Evolutionary conservation across 2,888 invertebrate genomes (phyloP).

Genomic region (Leptopterna dolabrata): DNA sequence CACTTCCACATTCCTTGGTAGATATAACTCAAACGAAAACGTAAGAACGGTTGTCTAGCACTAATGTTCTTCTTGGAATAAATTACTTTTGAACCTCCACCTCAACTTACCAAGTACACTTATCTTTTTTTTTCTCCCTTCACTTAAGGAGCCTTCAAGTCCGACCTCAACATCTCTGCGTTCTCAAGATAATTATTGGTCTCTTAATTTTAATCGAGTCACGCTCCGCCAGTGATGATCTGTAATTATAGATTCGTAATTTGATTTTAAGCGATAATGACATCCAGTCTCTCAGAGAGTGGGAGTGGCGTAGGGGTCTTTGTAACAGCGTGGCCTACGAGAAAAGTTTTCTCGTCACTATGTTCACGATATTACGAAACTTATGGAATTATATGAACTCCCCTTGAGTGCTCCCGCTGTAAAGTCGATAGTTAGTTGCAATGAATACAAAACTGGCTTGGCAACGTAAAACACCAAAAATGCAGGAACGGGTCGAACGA

Average conservation of each 20-base stretch:
- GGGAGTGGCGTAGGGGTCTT: conserved; percentile 8
- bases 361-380: background rate
- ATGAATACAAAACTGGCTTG: too few species aligned
- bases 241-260: conserved; percentile 52
- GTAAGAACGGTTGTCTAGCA: background rate
- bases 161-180: conserved; percentile 4
- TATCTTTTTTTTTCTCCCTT: conserved; percentile 8
- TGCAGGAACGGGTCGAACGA: too few species aligned
- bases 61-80: conserved; percentile 34
- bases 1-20: background rate
- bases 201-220: conserved; percentile 51
- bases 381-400: too few species aligned
- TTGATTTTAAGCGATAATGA: conserved; percentile 50
- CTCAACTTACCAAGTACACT: conserved; percentile 12
- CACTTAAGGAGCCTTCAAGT: conserved; percentile 1
- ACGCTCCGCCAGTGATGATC: conserved; percentile 48
- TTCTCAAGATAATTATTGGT: conserved; percentile 28
- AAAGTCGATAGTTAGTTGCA: too few species aligned
- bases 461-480: too few species aligned
- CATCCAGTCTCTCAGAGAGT: background rate
- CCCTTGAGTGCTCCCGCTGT: too few species aligned
- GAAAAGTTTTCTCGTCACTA: background rate
- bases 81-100: conserved; percentile 25
- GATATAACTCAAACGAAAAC: background rate
- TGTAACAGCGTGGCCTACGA: background rate